phyloP scores from a whole-genome alignment of 2,113 vertebrate species.

The Apistogramma diplotaenia region DNA sequence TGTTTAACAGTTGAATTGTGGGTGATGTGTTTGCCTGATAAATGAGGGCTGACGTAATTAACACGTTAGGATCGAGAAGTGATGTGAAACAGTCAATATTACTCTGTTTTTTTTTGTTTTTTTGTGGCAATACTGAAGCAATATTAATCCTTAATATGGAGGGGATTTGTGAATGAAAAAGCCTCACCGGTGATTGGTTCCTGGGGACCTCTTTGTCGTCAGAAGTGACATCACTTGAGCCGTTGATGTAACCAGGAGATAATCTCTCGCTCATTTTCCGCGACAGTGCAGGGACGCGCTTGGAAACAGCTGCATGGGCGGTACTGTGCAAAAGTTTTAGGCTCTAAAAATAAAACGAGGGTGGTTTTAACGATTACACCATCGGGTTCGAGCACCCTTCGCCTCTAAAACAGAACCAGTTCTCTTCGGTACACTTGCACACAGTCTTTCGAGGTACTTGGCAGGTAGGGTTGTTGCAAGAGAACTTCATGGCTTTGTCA shows the following conservation, averaged over 20 bases:
- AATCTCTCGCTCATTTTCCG: slow-evolving; percentile 30
- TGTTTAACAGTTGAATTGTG: slow-evolving; percentile 30
- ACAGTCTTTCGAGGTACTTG: not conserved
- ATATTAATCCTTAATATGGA: slow-evolving; percentile 74
- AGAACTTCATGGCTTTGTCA: not conserved
- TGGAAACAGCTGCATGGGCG: not conserved
- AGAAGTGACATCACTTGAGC: slow-evolving; percentile 58
- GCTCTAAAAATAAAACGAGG: not conserved
- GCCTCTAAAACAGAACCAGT: not conserved
- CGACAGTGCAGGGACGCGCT: slow-evolving; percentile 17
- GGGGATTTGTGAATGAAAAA: slow-evolving; percentile 38
- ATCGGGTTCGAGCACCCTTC: not conserved
- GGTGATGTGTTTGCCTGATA: slow-evolving; percentile 48
- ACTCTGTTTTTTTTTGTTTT: slow-evolving; percentile 36
- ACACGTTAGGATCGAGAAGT: slow-evolving; percentile 51
- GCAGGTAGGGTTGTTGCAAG: not conserved
- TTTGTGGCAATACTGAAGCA: slow-evolving; percentile 81
- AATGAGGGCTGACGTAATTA: slow-evolving; percentile 63
- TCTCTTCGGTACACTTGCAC: not conserved
- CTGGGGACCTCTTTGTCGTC: slow-evolving; percentile 32
- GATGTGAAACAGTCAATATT: slow-evolving; percentile 58
- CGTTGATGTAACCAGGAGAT: slow-evolving; percentile 70
- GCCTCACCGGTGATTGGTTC: slow-evolving; percentile 66
- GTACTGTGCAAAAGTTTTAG: slow-evolving; percentile 12
- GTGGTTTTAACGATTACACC: not conserved